Base-by-base conservation (phyloP, 2,888 invertebrate genomes). In the Liposcelis brunnea region DNA sequence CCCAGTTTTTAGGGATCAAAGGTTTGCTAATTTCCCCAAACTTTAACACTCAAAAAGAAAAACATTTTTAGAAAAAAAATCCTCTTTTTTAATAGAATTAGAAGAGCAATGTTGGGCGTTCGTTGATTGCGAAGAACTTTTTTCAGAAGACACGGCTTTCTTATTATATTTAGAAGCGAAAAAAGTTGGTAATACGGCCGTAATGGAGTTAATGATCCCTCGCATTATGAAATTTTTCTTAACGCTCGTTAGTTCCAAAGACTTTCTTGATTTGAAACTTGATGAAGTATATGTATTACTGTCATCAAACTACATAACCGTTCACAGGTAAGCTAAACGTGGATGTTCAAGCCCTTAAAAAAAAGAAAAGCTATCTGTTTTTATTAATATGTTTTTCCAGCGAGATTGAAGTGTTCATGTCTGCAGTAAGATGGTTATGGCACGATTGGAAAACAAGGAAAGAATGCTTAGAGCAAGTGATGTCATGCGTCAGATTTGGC, bases 71-170 rank as follows among this genome's bases (percentile, higher is more conserved):
- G 26, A 26, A 26, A 26, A 26, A 26, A 26, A 26, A 26, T 26
- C 21, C 5, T 32, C 43, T 31, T 45, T 21, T 48, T 48, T 51
- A 50, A 10, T 58, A 78, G 80, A 79, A 61, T 63, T 84, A 47
- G 75, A 80, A 52, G 75, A 77, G 49, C 84, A 84, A 55, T 80
- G 82, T 59, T 80, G 81, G 77, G 71, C 77, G 0, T 80, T 83
- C 53, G 74, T 84, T 50, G 73, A 76, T 45, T 76, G 80, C 55
- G 71, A 70, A 43, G 70, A 72, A 36, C 67, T 80, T 1, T 81
- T 84, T 55, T 67, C 66, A 18, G 84, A 84, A 63, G 81, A 80
- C 51, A 76, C 80, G 0, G 83, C 84, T 0, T 82, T 80, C 55
- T 58, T 76, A 32, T 59, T 84, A 11, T 79, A 73, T 51, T 59